Base-by-base conservation (phyloP, 2,888 invertebrate species). In the Eilema sororculum region DNA sequence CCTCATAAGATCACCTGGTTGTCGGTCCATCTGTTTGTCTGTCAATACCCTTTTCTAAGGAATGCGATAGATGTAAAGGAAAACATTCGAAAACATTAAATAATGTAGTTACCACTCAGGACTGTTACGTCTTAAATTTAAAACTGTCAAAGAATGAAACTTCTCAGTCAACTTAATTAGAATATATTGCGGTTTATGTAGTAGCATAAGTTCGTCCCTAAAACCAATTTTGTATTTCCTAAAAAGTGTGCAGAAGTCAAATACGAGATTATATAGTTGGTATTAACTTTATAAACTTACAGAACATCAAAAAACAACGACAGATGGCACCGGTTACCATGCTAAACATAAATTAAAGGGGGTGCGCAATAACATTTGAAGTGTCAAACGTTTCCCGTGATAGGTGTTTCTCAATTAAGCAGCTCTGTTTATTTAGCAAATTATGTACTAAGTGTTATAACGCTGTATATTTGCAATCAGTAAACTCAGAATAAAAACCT, bases 361-460 rank as follows among this genome's bases (percentile, higher is more conserved):
- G 60, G 59, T 63, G 64, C n/a, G 66, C 67, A 78, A 78, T 80
- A 80, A 73, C 69, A 76, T 75, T 76, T 71, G 52, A 73, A 74
- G 67, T 70, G 67, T 12, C 67, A 71, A 78, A 72, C 70, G 72
- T 58, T 70, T 68, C 65, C 41, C 60, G 59, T 63, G 30, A 69
- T 73, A 75, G 72, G 70, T 69, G 65, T 64, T 58, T 73, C 73
- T 75, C 60, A 52, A 68, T 66, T 75, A 65, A 69, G 52, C 64
- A 71, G 67, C 24, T 71, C 52, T 63, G 61, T 71, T 64, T 73
- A 73, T 67, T 73, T 70, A 65, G 33, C 59, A 69, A 71, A 59
- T 28, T n/a, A 56, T 33, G 30, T 2, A 22, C 3, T 22, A 6
- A 56, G 22, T 30, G 2, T 52, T 33, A 57, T 12, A 20, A 2